A percentile compares a stretch with the other conserved stretches of the same genome.
phyloP scores from a whole-genome alignment of 2,888 invertebrate genomes.

The Acanthosepion esculentum region DNA sequence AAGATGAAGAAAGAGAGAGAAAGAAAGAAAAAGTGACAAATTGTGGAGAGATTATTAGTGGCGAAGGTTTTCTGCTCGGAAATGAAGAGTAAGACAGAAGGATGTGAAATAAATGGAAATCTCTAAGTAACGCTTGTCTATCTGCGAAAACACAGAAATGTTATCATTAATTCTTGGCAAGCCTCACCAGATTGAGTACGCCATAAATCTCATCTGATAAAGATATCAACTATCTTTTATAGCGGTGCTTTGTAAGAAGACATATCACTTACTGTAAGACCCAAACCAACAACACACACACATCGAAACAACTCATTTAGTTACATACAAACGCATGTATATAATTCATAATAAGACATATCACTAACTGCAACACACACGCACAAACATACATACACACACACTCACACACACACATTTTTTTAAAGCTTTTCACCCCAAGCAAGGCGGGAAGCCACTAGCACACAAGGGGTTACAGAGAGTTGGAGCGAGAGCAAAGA shows the following conservation, averaged over 20 bases:
- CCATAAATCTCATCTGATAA: background rate
- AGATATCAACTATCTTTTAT: background rate
- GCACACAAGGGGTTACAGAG: too few relatives aligned
- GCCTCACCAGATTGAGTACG: background rate
- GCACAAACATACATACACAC: too few relatives aligned
- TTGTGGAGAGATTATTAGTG: background rate
- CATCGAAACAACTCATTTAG: too few relatives aligned
- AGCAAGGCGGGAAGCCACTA: too few relatives aligned
- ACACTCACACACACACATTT: too few relatives aligned
- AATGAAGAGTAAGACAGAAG: background rate
- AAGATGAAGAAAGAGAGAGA: too few relatives aligned
- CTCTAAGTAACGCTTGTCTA: background rate
- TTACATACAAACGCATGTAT: too few relatives aligned
- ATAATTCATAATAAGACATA: too few relatives aligned
- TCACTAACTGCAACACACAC: background rate
- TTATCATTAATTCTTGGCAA: slow-evolving; percentile 4
- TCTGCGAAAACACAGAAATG: background rate
- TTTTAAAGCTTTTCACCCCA: too few relatives aligned
- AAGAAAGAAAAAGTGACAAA: too few relatives aligned
- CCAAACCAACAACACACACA: too few relatives aligned
- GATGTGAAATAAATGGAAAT: background rate
- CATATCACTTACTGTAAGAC: background rate
- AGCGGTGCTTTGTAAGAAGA: background rate
- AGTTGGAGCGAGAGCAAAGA: too few relatives aligned
- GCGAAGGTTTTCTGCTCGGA: background rate